Conservation (phyloP, 2,113 vertebrate species). For the Platysternon megacephalum region DNA sequence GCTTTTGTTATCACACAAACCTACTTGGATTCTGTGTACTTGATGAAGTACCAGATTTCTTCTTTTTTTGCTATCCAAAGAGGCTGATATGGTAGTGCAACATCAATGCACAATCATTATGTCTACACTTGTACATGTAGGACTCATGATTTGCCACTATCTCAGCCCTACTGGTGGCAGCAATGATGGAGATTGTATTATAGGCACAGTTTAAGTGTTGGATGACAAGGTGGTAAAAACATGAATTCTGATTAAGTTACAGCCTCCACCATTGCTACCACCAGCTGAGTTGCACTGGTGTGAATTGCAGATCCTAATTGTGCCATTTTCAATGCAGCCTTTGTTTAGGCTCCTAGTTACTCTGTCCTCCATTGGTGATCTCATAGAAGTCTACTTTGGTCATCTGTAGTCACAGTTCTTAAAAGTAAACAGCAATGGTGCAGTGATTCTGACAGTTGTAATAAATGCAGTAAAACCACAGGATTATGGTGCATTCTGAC, state of each 20-base stretch:
- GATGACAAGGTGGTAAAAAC: not conserved
- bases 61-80: not conserved
- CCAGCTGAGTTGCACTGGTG: rapidly evolving
- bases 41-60: not conserved
- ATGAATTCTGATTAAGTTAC: not conserved
- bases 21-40: not conserved
- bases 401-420: not conserved
- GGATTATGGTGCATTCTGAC: not conserved
- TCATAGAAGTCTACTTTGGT: not conserved
- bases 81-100: not conserved
- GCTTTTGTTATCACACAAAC: not conserved
- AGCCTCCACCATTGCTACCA: not conserved
- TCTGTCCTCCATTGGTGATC: not conserved
- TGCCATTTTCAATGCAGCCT: not conserved
- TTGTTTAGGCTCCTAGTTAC: not conserved
- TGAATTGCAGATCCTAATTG: too few species aligned
- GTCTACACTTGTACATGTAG: not conserved
- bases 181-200: not conserved
- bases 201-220: not conserved
- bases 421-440: not conserved
- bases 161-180: not conserved
- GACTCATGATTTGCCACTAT: not conserved
- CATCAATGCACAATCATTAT: not conserved
- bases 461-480: not conserved
- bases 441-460: not conserved